Conservation (phyloP, 2,797 vertebrate species). For the Discoglossus pictus region DNA sequence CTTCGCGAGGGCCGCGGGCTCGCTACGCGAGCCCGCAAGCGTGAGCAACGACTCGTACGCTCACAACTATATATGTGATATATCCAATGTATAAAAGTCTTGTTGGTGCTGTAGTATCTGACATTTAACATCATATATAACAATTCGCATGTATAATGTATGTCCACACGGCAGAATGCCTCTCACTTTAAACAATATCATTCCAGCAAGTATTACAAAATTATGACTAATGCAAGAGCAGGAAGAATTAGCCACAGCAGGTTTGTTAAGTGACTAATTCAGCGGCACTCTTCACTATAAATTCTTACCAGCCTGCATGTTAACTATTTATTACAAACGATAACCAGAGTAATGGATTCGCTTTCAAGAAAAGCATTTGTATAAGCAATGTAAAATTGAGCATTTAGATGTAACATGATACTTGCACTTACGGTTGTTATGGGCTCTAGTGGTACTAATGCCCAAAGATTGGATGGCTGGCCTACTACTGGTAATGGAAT, state of each 20-base stretch:
- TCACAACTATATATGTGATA: no score
- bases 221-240: not conserved
- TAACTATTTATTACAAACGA: not conserved
- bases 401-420: slow-evolving; percentile 33
- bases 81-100: no score
- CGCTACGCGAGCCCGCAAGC: no score
- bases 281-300: not conserved
- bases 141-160: no score
- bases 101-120: no score
- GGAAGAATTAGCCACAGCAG: not conserved
- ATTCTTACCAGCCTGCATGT: not conserved
- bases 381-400: slow-evolving; percentile 26
- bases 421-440: slow-evolving; percentile 11
- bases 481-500: slow-evolving; percentile 19
- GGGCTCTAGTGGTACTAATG: slow-evolving; percentile 12
- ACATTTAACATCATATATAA: no score
- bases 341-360: not conserved
- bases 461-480: slow-evolving; percentile 10
- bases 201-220: not conserved
- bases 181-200: no score
- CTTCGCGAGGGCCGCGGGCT: no score
- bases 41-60: no score
- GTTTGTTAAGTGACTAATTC: slow-evolving; percentile 10
- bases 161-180: no score
- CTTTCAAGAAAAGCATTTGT: slow-evolving; percentile 16